Conservation (phyloP, 2,113 vertebrate genomes). For the Donacobius atricapilla region DNA sequence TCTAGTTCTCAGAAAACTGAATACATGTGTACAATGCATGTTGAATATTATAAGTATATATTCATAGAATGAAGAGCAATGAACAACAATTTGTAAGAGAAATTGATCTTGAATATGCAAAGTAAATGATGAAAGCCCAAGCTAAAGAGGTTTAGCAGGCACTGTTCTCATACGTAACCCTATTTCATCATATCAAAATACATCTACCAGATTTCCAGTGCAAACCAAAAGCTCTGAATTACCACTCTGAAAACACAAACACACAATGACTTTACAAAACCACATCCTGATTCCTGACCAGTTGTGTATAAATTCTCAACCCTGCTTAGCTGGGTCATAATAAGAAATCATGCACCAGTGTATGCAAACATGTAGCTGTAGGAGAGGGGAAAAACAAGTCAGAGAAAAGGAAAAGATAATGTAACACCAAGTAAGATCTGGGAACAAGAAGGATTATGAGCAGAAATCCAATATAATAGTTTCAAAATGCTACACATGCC, state of each 20-base stretch:
- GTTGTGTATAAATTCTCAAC: neutral
- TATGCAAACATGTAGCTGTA: neutral
- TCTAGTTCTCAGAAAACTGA: neutral
- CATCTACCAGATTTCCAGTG: neutral
- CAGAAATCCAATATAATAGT: neutral
- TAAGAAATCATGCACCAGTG: neutral
- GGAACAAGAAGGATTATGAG: neutral
- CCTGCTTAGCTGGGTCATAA: neutral
- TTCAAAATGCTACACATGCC: neutral
- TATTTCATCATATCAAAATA: neutral
- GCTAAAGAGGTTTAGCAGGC: neutral
- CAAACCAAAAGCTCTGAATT: neutral
- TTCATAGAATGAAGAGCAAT: neutral
- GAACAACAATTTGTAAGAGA: neutral
- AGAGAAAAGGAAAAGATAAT: neutral
- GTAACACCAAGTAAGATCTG: neutral
- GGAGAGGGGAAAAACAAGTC: neutral
- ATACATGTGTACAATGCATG: neutral
- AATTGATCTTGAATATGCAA: neutral
- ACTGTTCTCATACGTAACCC: neutral
- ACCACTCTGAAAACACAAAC: neutral
- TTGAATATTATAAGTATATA: neutral
- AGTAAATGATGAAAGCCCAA: neutral
- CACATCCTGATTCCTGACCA: neutral
- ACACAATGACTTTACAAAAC: neutral